Conservation (phyloP, 2,888 invertebrate species). For the Zele albiditarsus region DNA sequence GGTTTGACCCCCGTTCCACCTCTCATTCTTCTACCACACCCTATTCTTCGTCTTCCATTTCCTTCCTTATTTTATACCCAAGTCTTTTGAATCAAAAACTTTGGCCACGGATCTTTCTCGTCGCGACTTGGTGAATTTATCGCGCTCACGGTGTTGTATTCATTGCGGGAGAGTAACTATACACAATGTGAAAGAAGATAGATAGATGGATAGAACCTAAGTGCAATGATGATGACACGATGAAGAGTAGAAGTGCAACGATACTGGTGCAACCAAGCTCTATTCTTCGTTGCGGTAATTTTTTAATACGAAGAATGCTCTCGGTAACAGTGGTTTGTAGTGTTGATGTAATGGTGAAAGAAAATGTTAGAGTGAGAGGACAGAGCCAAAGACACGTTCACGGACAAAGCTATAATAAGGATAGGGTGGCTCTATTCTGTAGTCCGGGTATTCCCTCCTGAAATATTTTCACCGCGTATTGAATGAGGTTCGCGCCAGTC, state of each 20-base stretch:
- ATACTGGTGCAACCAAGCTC: neutral
- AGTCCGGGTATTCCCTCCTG: neutral
- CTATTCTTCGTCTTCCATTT: constrained; percentile 41
- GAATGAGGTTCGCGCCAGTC: neutral
- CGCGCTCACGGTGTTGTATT: constrained; percentile 5
- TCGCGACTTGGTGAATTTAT: constrained; percentile 9
- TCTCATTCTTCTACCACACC: constrained; percentile 32
- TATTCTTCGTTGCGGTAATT: constrained; percentile 7
- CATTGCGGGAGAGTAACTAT: neutral
- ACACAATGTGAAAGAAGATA: constrained; percentile 9
- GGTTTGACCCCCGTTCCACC: neutral
- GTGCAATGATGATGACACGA: neutral
- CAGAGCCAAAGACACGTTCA: neutral
- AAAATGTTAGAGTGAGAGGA: neutral
- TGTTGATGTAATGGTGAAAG: neutral
- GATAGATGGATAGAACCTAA: neutral
- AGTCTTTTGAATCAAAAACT: constrained; percentile 9
- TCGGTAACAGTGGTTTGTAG: neutral
- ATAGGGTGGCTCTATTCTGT: neutral
- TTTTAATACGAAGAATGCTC: neutral
- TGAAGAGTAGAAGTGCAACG: neutral
- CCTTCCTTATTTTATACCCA: constrained; percentile 51
- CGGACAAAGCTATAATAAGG: constrained; percentile 1
- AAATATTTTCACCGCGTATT: neutral
- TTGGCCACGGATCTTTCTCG: neutral